These are phyloP conservation scores for Montipora efflorescens DNA, from an alignment of 64 coral and sea anemone genomes.

Conservation along the genomic window DNA sequence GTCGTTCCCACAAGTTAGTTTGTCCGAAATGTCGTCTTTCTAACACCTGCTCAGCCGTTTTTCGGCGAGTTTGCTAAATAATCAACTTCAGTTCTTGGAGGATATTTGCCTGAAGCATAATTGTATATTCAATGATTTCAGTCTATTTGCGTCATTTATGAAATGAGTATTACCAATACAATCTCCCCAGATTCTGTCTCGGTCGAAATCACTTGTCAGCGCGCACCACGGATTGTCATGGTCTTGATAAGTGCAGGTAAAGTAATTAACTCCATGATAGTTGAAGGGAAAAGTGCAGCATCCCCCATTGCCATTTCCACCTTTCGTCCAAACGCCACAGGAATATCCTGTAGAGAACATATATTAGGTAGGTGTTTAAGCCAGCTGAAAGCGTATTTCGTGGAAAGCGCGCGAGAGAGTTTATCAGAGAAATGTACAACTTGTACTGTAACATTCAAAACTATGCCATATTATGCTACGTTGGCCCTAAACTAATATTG, in stretches of 20 bases:
- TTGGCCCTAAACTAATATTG: too few species aligned
- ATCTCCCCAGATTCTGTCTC: conserved; percentile 87
- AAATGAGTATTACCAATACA: conserved; percentile 77
- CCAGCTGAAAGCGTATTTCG: not conserved
- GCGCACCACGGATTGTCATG: conserved; percentile 87
- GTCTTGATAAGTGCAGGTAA: conserved; percentile 88
- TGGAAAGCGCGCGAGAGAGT: not conserved
- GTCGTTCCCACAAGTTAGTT: too few species aligned
- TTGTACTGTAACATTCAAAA: too few species aligned
- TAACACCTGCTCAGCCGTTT: too few species aligned
- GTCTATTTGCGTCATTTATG: too few species aligned
- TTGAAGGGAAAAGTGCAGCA: conserved; percentile 94
- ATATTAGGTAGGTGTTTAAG: not conserved
- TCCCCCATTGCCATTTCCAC: conserved; percentile 60
- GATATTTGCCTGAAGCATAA: too few species aligned
- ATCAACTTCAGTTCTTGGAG: too few species aligned
- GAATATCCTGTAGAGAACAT: conserved; percentile 49
- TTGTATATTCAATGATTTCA: too few species aligned
- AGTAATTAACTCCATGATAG: conserved; percentile 83
- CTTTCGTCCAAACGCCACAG: conserved; percentile 86
- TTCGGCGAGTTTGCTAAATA: too few species aligned
- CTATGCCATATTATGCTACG: too few species aligned
- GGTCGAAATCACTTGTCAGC: conserved; percentile 77
- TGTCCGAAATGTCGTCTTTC: too few species aligned
- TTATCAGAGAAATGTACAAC: not conserved